Conservation (phyloP, 1,140 invertebrate species). For the Plodia interpunctella region DNA sequence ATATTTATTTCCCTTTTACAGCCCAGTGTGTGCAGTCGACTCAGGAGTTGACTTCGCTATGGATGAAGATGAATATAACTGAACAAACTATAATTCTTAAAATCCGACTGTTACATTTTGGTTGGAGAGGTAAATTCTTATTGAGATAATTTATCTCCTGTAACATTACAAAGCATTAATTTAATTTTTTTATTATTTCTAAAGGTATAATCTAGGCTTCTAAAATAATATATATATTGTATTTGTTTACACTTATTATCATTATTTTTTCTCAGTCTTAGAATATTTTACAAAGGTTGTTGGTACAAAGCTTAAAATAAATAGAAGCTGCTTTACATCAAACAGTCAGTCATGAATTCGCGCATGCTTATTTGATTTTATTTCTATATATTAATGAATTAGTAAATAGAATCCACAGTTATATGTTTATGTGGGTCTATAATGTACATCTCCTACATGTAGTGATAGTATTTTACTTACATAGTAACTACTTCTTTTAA, state of each 20-base stretch:
- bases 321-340: too few species aligned
- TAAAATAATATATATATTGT: too few species aligned
- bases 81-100: not conserved
- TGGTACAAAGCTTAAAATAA: too few species aligned
- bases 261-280: too few species aligned
- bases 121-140: too few species aligned
- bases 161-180: too few species aligned
- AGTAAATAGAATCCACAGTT: not conserved
- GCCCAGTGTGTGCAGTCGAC: slow-evolving; percentile 84
- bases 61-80: slow-evolving; percentile 83
- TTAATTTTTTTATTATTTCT: too few species aligned
- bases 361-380: not conserved
- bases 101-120: not conserved
- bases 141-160: too few species aligned
- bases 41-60: slow-evolving; percentile 86
- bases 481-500: not conserved
- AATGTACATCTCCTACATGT: not conserved
- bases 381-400: not conserved
- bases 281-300: too few species aligned
- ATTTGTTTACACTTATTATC: too few species aligned
- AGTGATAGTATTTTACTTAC: not conserved
- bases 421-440: not conserved
- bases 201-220: too few species aligned
- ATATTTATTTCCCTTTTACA: slow-evolving; percentile 39
- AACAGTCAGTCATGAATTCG: not conserved